Evolutionary conservation across 2,888 invertebrate species (phyloP).

Genomic region (Tipula vernalis): DNA sequence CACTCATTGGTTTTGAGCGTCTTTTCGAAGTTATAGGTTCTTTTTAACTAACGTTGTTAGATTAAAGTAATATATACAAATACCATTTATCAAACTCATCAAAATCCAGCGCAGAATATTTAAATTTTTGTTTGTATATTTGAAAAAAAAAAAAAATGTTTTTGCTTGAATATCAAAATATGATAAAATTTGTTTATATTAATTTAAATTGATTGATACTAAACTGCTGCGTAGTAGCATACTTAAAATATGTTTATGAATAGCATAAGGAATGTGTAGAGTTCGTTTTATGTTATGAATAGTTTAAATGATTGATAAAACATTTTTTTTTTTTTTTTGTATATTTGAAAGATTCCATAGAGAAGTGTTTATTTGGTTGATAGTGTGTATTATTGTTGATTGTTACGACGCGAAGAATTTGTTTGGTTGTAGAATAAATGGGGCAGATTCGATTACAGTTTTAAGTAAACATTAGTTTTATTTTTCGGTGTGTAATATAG

Average conservation of each 20-base stretch:
- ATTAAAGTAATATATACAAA: neutral
- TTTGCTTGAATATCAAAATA: neutral
- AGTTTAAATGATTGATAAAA: neutral
- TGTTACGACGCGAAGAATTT: neutral
- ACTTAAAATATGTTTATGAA: neutral
- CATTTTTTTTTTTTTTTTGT: neutral
- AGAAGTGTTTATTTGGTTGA: neutral
- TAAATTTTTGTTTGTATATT: neutral
- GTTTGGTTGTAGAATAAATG: neutral
- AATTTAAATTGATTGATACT: neutral
- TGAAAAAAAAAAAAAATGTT: neutral
- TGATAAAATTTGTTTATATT: neutral
- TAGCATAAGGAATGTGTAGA: neutral
- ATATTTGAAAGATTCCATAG: neutral
- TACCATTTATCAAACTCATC: neutral
- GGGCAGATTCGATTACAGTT: neutral
- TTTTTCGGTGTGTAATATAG: neutral
- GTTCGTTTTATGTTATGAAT: neutral
- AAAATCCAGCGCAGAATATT: neutral
- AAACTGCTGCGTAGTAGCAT: neutral
- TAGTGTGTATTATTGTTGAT: neutral
- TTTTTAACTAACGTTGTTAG: neutral
- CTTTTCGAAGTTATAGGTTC: neutral
- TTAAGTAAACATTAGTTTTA: neutral
- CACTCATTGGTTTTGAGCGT: neutral